Percentiles rank a stretch among this genome's conserved stretches.
phyloP scores from a whole-genome alignment of 2,113 vertebrate genomes.

The Grammomys dolichurus region DNA sequence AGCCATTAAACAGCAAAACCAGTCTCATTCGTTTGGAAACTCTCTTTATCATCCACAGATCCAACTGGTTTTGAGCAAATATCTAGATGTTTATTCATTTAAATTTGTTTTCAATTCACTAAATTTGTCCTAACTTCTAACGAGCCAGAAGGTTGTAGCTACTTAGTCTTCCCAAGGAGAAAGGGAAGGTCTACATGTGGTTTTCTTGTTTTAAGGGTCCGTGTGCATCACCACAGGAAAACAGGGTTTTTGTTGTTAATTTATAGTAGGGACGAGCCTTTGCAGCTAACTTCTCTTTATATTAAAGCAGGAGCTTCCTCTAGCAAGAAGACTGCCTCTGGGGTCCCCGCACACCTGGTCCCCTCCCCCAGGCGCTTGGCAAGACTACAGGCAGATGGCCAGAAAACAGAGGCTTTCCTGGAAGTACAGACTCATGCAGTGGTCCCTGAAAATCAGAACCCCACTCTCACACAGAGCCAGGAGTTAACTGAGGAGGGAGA shows the following conservation, averaged over 20 bases:
- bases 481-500: conserved; percentile 14
- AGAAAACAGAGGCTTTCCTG: conserved; percentile 34
- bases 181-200: background rate
- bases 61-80: background rate
- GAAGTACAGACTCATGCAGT: background rate
- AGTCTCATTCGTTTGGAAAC: conserved; percentile 3
- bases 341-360: conserved; percentile 78
- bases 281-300: conserved; percentile 74
- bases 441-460: conserved; percentile 23
- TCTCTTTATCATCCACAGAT: background rate
- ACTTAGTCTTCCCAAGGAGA: background rate
- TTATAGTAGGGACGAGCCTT: conserved; percentile 8
- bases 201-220: conserved; percentile 27
- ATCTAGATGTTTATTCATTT: background rate
- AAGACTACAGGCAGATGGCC: conserved; percentile 72
- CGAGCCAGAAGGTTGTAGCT: background rate
- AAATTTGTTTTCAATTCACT: background rate
- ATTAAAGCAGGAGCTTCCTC: conserved; percentile 76
- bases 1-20: background rate
- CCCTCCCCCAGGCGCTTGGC: conserved; percentile 81
- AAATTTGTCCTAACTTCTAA: background rate
- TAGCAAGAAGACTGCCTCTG: conserved; percentile 76
- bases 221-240: background rate
- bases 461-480: conserved; percentile 2
- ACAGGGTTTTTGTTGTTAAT: background rate